Evolutionary conservation across 2,888 invertebrate genomes (phyloP).

Genomic region (Drosophila fulvimacula): DNA sequence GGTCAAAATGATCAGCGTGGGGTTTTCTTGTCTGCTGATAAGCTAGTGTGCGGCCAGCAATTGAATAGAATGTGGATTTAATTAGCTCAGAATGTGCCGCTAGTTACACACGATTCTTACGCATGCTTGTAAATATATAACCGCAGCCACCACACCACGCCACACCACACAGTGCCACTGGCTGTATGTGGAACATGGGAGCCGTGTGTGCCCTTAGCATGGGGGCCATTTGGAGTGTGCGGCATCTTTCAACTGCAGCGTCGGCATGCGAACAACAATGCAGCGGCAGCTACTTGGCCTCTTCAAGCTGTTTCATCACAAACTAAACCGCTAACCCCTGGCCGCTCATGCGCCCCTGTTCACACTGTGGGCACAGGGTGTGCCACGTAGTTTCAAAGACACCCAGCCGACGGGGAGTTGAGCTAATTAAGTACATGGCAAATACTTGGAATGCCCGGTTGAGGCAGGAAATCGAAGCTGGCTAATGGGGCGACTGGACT

Average conservation of each 20-base stretch:
- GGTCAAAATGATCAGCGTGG: constrained; percentile 52
- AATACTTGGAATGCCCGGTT: constrained; percentile 63
- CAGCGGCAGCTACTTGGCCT: constrained; percentile 36
- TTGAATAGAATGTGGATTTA: constrained; percentile 61
- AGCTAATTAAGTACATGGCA: constrained; percentile 69
- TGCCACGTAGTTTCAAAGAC: constrained; percentile 46
- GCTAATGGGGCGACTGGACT: constrained; percentile 48
- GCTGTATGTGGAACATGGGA: constrained; percentile 11
- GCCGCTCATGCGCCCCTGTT: background rate
- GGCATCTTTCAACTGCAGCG: constrained; percentile 76
- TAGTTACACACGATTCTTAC: constrained; percentile 55
- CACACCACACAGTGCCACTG: constrained; percentile 21
- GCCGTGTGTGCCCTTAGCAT: constrained; percentile 31
- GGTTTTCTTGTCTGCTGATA: constrained; percentile 32
- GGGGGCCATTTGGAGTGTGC: constrained; percentile 59
- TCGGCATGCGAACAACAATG: constrained; percentile 71
- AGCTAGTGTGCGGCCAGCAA: constrained; percentile 54
- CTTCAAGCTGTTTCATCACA: constrained; percentile 53
- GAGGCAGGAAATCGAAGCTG: constrained; percentile 68
- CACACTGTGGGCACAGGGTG: constrained; percentile 23
- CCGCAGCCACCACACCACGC: constrained; percentile 33
- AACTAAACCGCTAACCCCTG: constrained; percentile 2
- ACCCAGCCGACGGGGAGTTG: constrained; percentile 25
- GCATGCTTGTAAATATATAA: constrained; percentile 27
- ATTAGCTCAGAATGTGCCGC: constrained; percentile 69